Evolutionary conservation across 2,797 vertebrate species (phyloP).

Genomic region (Dipus sagitta): DNA sequence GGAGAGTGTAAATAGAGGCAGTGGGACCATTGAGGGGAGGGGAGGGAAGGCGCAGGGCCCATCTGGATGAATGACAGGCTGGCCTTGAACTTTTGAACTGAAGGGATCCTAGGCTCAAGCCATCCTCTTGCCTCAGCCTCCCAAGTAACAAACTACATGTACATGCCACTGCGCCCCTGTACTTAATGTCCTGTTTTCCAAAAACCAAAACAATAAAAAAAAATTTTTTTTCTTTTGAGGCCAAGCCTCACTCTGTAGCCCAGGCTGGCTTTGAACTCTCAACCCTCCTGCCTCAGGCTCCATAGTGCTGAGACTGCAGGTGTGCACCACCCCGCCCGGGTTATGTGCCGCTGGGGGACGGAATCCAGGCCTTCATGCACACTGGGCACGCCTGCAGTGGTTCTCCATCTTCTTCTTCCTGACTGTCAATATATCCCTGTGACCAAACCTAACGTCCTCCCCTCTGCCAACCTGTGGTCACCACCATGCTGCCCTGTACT

Average conservation of each 20-base stretch:
- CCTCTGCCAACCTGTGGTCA: background rate
- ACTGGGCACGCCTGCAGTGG: background rate
- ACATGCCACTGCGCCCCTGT: no score
- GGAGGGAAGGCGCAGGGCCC: no score
- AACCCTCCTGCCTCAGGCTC: background rate
- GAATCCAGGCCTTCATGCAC: background rate
- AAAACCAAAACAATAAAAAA: no score
- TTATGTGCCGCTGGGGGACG: background rate
- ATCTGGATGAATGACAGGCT: background rate
- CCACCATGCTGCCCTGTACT: background rate
- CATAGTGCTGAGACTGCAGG: background rate
- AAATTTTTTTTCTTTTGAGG: background rate
- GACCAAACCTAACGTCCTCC: background rate
- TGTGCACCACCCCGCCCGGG: background rate
- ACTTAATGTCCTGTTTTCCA: no score
- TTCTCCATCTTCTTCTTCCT: background rate
- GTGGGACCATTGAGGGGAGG: no score
- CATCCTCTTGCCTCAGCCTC: no score
- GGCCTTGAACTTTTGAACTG: no score
- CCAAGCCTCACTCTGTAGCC: background rate
- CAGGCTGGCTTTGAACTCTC: background rate
- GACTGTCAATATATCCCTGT: background rate
- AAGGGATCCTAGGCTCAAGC: no score
- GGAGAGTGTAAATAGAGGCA: no score
- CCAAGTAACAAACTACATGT: no score